phyloP scores from a whole-genome alignment of 1,140 invertebrate genomes.

The Drosophila truncata region DNA sequence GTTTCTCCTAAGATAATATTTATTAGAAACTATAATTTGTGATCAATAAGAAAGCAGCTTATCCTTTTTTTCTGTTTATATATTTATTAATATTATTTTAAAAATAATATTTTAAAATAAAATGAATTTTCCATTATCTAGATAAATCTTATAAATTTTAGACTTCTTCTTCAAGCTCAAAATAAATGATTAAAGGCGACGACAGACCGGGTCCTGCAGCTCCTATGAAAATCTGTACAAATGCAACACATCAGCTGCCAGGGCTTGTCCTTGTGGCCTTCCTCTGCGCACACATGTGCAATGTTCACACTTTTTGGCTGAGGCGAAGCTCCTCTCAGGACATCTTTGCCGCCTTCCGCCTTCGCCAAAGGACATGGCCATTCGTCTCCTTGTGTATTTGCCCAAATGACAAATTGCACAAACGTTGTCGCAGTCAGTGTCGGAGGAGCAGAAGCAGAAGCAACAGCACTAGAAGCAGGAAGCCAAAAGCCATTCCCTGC shows the following conservation, averaged over 20 bases:
- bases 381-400: conserved; percentile 76
- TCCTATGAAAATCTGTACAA: conserved; percentile 58
- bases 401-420: conserved; percentile 80
- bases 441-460: neutral
- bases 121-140: neutral
- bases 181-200: conserved; percentile 24
- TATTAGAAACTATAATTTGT: too few relatives aligned
- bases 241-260: conserved; percentile 43
- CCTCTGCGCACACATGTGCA: conserved; percentile 46
- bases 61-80: too few relatives aligned
- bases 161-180: neutral
- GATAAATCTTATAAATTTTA: neutral
- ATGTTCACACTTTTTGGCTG: conserved; percentile 48
- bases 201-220: conserved; percentile 17
- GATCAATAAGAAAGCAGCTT: too few relatives aligned
- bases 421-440: conserved; percentile 41
- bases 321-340: conserved; percentile 1
- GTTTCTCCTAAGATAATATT: too few relatives aligned
- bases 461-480: conserved; percentile 15
- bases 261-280: conserved; percentile 16
- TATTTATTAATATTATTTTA: neutral
- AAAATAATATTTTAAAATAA: too few relatives aligned
- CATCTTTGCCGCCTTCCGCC: conserved; percentile 2
- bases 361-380: conserved; percentile 47
- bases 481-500: conserved; percentile 61